Base-by-base conservation (phyloP, 2,888 invertebrate genomes). In the Caenorhabditis afra region DNA sequence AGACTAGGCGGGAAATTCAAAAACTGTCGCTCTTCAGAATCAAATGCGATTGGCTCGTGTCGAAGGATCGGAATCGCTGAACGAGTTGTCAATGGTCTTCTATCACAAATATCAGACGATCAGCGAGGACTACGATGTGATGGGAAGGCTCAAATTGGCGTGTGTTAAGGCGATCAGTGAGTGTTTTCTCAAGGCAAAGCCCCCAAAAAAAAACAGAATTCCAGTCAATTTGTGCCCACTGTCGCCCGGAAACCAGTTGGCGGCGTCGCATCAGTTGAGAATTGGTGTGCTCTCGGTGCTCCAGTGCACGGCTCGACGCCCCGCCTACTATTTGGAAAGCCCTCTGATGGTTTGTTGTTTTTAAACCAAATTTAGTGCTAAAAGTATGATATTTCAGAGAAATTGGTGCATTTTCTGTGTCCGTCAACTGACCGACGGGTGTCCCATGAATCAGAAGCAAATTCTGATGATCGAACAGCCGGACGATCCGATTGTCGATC, bases 351-450 rank as follows among this genome's bases (percentile, higher is more conserved):
- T 78, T 8, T 50, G 49, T 18, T 18, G 35, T 16, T 16, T n/a
- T n/a, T n/a, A n/a, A n/a, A n/a, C n/a, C n/a, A n/a, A n/a, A n/a
- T n/a, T n/a, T n/a, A n/a, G n/a, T n/a, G n/a, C n/a, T n/a, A n/a
- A n/a, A n/a, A n/a, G n/a, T n/a, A n/a, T n/a, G n/a, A n/a, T n/a
- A 55, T 68, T 85, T 61, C 76, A 86, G 85, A 73, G 80, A 22
- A 86, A 87, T 58, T 84, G 83, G 79, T 74, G 80, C 1, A 84
- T 87, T 47, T 79, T 82, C 52, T 81, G 87, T 8, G 75, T 87
- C 11, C 83, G 85, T 1, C 71, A 81, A 44, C 62, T 88, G 52
- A 81, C 84, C 11, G 68, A 82, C 11, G 81, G 82, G n/a, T 86
- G 85, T 47, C 70, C 67, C 1, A 81, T 80, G 53, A 88, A 88